phyloP scores from a whole-genome alignment of 2,888 invertebrate species.

The Drosophila meridionalis region DNA sequence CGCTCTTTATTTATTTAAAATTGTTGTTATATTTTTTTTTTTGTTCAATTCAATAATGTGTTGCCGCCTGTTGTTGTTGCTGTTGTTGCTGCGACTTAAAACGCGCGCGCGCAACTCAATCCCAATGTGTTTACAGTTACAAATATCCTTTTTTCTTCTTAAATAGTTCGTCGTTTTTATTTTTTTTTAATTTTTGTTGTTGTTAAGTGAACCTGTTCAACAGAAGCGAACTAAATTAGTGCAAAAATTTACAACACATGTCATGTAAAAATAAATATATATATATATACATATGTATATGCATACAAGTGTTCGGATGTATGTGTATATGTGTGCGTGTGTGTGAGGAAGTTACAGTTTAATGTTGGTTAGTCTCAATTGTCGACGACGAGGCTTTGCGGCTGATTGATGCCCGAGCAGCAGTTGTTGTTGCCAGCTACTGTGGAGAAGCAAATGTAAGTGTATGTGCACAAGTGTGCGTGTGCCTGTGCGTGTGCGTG shows the following conservation, averaged over 20 bases:
- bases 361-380: slow-evolving; percentile 78
- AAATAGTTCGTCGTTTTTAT: slow-evolving; percentile 14
- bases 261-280: slow-evolving; percentile 12
- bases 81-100: slow-evolving; percentile 16
- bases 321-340: slow-evolving; percentile 21
- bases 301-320: not conserved
- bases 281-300: not conserved
- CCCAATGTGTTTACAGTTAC: slow-evolving; percentile 18
- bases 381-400: slow-evolving; percentile 52
- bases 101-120: slow-evolving; percentile 54
- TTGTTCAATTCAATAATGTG: slow-evolving; percentile 41
- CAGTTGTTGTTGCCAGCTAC: slow-evolving; percentile 36
- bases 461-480: slow-evolving; percentile 26
- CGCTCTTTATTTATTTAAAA: slow-evolving; percentile 21
- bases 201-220: slow-evolving; percentile 14
- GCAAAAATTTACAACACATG: slow-evolving; percentile 40
- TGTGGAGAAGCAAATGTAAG: slow-evolving; percentile 48
- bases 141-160: slow-evolving; percentile 10
- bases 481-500: slow-evolving; percentile 7
- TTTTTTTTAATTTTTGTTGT: slow-evolving; percentile 13
- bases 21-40: slow-evolving; percentile 6
- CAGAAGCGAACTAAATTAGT: slow-evolving; percentile 26
- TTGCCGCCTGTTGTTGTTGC: slow-evolving; percentile 38
- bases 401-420: slow-evolving; percentile 68
- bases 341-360: slow-evolving; percentile 78